Conservation (phyloP, 2,797 vertebrate species). For the Threskiornis aethiopicus region DNA sequence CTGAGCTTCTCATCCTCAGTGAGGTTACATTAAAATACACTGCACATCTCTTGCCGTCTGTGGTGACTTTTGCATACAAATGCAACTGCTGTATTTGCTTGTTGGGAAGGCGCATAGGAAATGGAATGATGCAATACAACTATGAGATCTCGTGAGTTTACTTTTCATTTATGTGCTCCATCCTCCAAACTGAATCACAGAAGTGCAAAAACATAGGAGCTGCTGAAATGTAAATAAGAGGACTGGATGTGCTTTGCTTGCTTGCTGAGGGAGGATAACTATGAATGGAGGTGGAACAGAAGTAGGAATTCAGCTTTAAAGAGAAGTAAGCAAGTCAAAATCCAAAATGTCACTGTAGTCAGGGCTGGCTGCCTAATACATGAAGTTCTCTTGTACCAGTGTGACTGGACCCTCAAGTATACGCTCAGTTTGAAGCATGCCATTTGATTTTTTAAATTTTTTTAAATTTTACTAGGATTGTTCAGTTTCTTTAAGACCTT, state of each 20-base stretch:
- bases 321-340: neutral
- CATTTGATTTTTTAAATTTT: neutral
- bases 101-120: neutral
- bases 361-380: neutral
- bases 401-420: neutral
- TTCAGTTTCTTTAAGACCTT: neutral
- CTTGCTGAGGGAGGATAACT: neutral
- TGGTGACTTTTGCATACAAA: neutral
- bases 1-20: neutral
- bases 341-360: neutral
- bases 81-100: neutral
- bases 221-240: neutral
- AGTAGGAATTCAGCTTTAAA: neutral
- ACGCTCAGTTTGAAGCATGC: neutral
- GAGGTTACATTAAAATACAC: neutral
- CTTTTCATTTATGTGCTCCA: neutral
- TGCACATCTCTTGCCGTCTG: accelerated
- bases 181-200: neutral
- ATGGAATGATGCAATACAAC: neutral
- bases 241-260: neutral
- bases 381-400: neutral
- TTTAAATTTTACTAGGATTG: neutral
- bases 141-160: neutral
- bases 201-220: neutral
- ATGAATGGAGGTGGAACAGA: neutral